These are phyloP conservation scores for Acanthosoma haemorrhoidale DNA, from an alignment of 2,888 invertebrate species.

Conservation along the genomic window DNA sequence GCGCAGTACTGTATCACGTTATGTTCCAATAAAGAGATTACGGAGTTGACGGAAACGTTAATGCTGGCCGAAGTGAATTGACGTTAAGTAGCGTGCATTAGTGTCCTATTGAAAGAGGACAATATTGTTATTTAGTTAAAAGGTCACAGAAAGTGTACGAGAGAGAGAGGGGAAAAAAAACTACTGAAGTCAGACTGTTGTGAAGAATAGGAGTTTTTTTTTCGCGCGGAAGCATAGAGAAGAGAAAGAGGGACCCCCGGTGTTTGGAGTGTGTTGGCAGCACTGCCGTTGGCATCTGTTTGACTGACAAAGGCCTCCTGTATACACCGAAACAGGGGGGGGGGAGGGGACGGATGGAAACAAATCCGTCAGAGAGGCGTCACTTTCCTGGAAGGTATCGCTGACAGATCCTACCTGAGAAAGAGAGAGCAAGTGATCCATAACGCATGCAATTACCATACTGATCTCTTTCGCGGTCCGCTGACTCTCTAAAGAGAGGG, in stretches of 20 bases:
- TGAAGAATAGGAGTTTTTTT: not conserved
- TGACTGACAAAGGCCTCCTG: not conserved
- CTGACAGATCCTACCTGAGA: slow-evolving; percentile 7
- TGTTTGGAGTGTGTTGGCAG: slow-evolving; percentile 10
- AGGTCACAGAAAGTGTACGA: not conserved
- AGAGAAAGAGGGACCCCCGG: not conserved
- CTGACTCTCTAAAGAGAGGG: not conserved
- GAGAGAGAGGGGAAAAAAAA: not conserved
- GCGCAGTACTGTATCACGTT: too few species aligned
- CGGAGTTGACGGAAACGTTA: too few species aligned
- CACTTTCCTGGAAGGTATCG: not conserved
- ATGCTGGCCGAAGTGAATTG: not conserved
- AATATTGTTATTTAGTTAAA: not conserved
- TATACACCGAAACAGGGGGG: not conserved
- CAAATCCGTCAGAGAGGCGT: slow-evolving; percentile 22
- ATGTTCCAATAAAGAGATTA: too few species aligned
- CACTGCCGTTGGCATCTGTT: slow-evolving; percentile 6
- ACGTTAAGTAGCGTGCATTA: not conserved
- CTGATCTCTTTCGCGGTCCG: not conserved
- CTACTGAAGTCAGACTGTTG: not conserved
- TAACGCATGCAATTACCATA: not conserved
- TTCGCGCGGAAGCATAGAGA: not conserved
- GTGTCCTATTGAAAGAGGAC: not conserved
- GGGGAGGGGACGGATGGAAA: too few species aligned
- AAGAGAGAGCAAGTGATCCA: slow-evolving; percentile 6